A percentile compares a stretch with the other conserved stretches of the same genome.
These are phyloP conservation scores for Heterotilapia buettikoferi DNA, from an alignment of 2,113 vertebrate genomes.

Conservation along the genomic window DNA sequence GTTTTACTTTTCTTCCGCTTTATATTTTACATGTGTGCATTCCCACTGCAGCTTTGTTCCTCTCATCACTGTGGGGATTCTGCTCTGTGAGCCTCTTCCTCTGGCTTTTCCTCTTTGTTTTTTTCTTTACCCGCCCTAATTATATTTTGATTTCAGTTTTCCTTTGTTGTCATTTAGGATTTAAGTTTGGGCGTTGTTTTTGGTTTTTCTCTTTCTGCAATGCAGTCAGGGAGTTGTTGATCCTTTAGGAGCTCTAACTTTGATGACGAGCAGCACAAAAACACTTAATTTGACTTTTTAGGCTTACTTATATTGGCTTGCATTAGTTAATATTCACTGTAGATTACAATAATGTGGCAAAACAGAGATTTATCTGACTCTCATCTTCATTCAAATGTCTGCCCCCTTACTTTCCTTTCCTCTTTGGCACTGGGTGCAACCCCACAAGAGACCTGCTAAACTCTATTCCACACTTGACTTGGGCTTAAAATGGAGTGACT, in stretches of 20 bases:
- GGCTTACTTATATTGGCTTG: neutral
- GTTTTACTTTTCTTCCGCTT: neutral
- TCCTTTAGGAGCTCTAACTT: neutral
- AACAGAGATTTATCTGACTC: neutral
- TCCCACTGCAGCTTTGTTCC: neutral
- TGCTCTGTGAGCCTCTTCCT: neutral
- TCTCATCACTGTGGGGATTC: neutral
- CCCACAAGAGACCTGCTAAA: neutral
- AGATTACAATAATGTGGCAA: neutral
- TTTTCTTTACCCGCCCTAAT: neutral
- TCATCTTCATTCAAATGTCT: neutral
- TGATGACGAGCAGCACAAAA: neutral
- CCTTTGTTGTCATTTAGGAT: neutral
- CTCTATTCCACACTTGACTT: slow-evolving; percentile 2
- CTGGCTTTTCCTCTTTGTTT: neutral
- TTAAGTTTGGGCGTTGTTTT: neutral
- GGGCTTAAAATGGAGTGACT: slow-evolving; percentile 42
- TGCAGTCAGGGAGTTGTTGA: neutral
- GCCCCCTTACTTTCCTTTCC: neutral
- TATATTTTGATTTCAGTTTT: slow-evolving; percentile 1
- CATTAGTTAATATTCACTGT: neutral
- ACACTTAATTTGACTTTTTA: neutral
- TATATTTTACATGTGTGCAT: neutral
- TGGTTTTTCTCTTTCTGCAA: neutral
- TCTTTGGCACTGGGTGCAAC: neutral